Conservation (phyloP, 1,140 invertebrate species). For the Bombus sylvicola region DNA sequence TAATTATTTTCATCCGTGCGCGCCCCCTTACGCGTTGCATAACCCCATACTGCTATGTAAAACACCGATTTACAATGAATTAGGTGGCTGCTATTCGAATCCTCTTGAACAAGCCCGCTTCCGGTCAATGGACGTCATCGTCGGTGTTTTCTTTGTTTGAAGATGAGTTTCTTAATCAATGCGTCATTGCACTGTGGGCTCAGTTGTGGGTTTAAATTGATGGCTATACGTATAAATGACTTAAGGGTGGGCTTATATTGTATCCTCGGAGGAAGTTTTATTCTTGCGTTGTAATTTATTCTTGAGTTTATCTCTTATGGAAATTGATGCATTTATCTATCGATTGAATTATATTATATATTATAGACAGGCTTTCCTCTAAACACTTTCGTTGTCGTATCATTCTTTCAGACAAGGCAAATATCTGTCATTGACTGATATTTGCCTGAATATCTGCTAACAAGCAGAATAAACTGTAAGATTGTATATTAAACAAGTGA, state of each 20-base stretch:
- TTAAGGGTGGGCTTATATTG: not conserved
- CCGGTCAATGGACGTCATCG: not conserved
- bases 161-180: not conserved
- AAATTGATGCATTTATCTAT: not conserved
- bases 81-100: not conserved
- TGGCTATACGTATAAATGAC: not conserved
- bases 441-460: no score
- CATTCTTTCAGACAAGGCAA: no score
- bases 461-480: no score
- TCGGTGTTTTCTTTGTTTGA: not conserved
- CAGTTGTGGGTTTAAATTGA: not conserved
- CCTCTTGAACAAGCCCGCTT: not conserved
- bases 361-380: not conserved
- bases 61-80: not conserved
- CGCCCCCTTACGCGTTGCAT: not conserved
- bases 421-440: no score
- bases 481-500: no score
- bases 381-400: not conserved
- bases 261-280: not conserved
- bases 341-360: not conserved
- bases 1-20: slow-evolving; percentile 43
- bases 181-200: not conserved
- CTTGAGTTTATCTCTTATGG: no score
- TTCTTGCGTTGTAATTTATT: not conserved
- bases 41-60: not conserved